These are phyloP conservation scores for Trogon surrucura DNA, from an alignment of 2,113 vertebrate species.

Conservation along the genomic window DNA sequence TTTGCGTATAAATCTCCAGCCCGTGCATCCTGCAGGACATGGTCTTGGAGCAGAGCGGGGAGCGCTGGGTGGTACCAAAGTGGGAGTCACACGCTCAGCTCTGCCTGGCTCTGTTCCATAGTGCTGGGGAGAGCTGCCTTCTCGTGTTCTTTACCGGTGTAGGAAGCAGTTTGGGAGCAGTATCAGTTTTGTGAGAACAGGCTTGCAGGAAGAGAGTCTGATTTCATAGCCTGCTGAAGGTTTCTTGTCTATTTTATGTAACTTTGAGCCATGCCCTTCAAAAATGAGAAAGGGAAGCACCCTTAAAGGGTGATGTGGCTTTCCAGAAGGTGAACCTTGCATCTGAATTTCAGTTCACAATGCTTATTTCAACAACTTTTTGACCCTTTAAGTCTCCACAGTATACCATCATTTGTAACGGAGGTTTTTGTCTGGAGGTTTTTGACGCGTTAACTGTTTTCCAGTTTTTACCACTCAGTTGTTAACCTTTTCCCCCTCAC, in stretches of 20 bases:
- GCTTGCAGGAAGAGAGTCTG: not conserved
- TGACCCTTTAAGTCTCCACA: not conserved
- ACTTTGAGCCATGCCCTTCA: not conserved
- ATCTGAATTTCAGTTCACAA: not conserved
- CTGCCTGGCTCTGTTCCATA: not conserved
- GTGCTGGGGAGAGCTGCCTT: not conserved
- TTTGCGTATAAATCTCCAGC: not conserved
- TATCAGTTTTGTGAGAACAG: not conserved
- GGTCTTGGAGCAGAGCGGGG: not conserved
- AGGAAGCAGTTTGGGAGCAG: not conserved
- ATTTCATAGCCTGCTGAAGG: not conserved
- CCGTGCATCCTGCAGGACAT: not conserved
- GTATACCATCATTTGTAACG: accelerated
- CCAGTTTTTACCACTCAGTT: not conserved
- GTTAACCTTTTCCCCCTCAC: not conserved
- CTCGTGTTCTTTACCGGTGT: accelerated
- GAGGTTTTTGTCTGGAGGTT: not conserved
- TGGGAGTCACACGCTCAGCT: accelerated
- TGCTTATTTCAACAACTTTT: not conserved
- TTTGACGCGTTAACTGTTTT: not conserved
- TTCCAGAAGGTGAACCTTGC: not conserved
- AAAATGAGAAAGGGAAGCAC: not conserved
- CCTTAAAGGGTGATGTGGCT: not conserved
- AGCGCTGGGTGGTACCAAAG: not conserved
- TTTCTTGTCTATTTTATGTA: not conserved